These are phyloP conservation scores for Cydia amplana DNA, from an alignment of 1,140 invertebrate species.

Conservation along the genomic window DNA sequence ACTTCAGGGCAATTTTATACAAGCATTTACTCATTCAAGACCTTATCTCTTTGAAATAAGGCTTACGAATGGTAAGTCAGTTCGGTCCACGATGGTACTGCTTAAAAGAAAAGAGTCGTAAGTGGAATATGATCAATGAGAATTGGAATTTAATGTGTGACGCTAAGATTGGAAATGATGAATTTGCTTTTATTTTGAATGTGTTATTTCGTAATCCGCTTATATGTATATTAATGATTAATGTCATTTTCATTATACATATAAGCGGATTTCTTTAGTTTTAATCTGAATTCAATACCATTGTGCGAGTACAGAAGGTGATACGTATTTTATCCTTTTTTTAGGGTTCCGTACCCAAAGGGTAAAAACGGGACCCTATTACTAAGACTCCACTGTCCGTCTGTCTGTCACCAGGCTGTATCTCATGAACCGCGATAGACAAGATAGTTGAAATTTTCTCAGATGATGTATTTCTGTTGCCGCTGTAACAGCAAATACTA, in stretches of 20 bases:
- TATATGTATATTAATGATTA: slow-evolving; percentile 1
- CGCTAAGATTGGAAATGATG: neutral
- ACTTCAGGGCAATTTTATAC: slow-evolving; percentile 15
- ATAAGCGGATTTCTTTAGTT: no score
- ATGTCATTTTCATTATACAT: no score
- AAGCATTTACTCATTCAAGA: neutral
- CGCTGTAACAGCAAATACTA: no score
- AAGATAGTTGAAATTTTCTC: no score
- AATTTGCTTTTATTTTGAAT: neutral
- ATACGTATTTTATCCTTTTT: neutral
- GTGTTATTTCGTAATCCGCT: neutral
- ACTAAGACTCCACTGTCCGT: no score
- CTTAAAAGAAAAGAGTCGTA: neutral
- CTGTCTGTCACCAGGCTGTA: no score
- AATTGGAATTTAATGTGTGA: neutral
- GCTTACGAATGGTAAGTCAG: neutral
- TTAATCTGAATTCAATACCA: neutral
- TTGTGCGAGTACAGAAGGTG: neutral
- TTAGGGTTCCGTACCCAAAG: no score
- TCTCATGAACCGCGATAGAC: no score
- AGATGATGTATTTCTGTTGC: no score
- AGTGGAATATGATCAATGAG: neutral
- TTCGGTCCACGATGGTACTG: neutral
- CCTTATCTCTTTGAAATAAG: neutral
- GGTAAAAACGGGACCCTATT: no score